Percentiles rank a stretch among this genome's conserved stretches.
Conservation (phyloP, 2,888 invertebrate genomes). For the Saturnia japonica region DNA sequence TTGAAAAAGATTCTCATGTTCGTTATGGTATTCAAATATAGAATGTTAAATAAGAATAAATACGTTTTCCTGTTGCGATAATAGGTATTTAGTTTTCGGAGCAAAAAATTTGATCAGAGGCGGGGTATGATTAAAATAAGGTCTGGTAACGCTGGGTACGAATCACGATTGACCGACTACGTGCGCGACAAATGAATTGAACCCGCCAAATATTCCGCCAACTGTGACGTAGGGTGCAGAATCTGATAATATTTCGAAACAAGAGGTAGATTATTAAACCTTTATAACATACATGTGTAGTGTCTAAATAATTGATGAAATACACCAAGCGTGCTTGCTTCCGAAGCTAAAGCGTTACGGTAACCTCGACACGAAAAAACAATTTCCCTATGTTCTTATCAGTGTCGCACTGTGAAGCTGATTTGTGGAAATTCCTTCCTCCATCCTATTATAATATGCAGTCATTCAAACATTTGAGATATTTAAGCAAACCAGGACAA, state of each 20-base stretch:
- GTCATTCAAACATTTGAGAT: too few species aligned
- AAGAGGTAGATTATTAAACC: too few species aligned
- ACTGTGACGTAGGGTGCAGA: background rate
- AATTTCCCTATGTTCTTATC: too few species aligned
- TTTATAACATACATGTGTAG: too few species aligned
- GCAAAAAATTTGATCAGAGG: background rate
- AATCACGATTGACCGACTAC: background rate
- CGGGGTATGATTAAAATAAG: background rate
- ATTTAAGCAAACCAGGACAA: too few species aligned
- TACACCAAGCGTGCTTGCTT: too few species aligned
- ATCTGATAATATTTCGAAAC: background rate
- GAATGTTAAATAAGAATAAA: background rate
- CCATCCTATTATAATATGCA: too few species aligned
- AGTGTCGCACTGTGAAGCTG: too few species aligned
- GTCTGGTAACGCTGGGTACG: background rate
- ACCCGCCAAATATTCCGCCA: background rate
- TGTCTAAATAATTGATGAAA: too few species aligned
- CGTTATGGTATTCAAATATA: background rate
- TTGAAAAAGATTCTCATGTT: background rate
- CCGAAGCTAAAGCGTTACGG: too few species aligned
- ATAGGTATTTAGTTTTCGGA: background rate
- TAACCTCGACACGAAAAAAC: too few species aligned
- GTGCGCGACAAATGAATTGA: constrained; percentile 1
- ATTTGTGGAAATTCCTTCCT: too few species aligned
- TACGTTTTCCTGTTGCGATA: background rate